phyloP scores from a whole-genome alignment of 2,113 vertebrate genomes.

The cat (Felis catus) region F.catus_Fca126_mat1.0 CM031411.1:32463501-32464000 shows the following conservation, averaged over 20 bases:
- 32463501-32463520: background rate
- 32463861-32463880: constrained; percentile 2
- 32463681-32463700: background rate
- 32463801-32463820: background rate
- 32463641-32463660: background rate
- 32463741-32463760: background rate
- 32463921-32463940: background rate
- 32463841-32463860: constrained; percentile 10
- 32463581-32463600: background rate
- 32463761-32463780: constrained; percentile 8
- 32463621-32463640: background rate
- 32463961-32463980: background rate
- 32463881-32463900: background rate
- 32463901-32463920: background rate
- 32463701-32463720: background rate
- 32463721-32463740: background rate
- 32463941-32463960: background rate
- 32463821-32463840: background rate
- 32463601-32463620: background rate
- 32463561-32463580: background rate
- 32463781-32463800: constrained; percentile 8
- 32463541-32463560: background rate
- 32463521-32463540: background rate
- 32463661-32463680: background rate
- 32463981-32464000: constrained; percentile 3